Percentiles rank a stretch among this genome's conserved stretches.
phyloP scores from a whole-genome alignment of 2,888 invertebrate genomes.

The Andricus curvator region DNA sequence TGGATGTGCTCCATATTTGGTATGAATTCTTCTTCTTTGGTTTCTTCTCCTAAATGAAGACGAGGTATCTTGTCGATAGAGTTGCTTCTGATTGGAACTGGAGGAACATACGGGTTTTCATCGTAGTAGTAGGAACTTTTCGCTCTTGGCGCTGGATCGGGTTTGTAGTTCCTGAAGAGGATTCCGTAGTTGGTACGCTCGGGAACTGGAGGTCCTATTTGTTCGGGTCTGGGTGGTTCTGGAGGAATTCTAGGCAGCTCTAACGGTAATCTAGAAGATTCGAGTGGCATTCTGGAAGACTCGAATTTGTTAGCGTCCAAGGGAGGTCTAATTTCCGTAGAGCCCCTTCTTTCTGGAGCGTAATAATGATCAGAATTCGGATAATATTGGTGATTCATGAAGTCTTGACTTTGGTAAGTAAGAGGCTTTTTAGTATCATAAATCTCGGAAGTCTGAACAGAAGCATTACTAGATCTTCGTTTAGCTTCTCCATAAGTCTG shows the following conservation, averaged over 20 bases:
- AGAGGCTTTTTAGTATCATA: constrained; percentile 9
- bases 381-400: constrained; percentile 28
- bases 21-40: constrained; percentile 8
- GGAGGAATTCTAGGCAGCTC: neutral
- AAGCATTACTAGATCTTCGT: constrained; percentile 53
- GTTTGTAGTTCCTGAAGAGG: constrained; percentile 18
- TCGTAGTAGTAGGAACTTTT: constrained; percentile 22
- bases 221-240: neutral
- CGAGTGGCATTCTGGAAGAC: neutral
- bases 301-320: neutral
- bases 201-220: constrained; percentile 24
- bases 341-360: neutral
- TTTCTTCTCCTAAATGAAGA: neutral
- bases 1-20: constrained; percentile 65
- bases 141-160: constrained; percentile 1
- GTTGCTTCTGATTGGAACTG: constrained; percentile 31
- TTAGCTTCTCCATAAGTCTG: neutral
- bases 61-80: constrained; percentile 21
- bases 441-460: constrained; percentile 59
- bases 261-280: neutral
- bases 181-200: constrained; percentile 13
- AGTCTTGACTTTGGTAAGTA: neutral
- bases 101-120: constrained; percentile 55
- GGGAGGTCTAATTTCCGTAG: neutral
- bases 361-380: neutral